These are phyloP conservation scores for Lophius piscatorius DNA, from an alignment of 2,113 vertebrate species.

Conservation along the genomic window DNA sequence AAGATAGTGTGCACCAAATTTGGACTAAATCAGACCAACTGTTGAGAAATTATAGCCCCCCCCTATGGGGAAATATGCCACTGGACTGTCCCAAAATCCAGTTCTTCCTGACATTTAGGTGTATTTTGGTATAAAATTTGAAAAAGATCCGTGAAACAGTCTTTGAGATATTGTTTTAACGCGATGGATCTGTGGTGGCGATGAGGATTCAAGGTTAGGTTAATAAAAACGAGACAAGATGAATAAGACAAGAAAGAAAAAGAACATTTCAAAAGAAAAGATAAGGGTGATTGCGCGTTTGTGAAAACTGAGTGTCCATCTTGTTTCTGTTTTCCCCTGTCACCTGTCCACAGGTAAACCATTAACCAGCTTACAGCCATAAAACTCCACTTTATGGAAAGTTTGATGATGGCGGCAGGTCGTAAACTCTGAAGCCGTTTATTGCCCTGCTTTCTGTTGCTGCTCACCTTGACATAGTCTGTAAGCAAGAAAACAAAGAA, in stretches of 20 bases:
- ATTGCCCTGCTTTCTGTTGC: conserved; percentile 24
- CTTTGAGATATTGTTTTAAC: too few relatives aligned
- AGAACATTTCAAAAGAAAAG: conserved; percentile 4
- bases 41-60: too few relatives aligned
- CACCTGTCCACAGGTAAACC: conserved; percentile 68
- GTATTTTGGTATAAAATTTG: too few relatives aligned
- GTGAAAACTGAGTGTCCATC: conserved; percentile 20
- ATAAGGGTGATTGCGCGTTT: conserved; percentile 10
- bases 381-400: conserved; percentile 72
- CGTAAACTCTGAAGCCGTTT: conserved; percentile 62
- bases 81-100: too few relatives aligned
- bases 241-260: neutral
- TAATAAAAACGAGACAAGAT: neutral
- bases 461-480: conserved; percentile 61
- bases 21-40: too few relatives aligned
- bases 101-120: too few relatives aligned
- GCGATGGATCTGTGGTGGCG: too few relatives aligned
- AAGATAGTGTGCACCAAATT: too few relatives aligned
- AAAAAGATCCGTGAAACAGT: too few relatives aligned
- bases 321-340: conserved; percentile 53
- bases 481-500: conserved; percentile 7
- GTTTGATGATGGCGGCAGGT: conserved; percentile 64
- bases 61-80: too few relatives aligned
- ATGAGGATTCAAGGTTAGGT: neutral
- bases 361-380: conserved; percentile 65